Conservation (phyloP, 2,888 invertebrate genomes). For the Clivina fossor region DNA sequence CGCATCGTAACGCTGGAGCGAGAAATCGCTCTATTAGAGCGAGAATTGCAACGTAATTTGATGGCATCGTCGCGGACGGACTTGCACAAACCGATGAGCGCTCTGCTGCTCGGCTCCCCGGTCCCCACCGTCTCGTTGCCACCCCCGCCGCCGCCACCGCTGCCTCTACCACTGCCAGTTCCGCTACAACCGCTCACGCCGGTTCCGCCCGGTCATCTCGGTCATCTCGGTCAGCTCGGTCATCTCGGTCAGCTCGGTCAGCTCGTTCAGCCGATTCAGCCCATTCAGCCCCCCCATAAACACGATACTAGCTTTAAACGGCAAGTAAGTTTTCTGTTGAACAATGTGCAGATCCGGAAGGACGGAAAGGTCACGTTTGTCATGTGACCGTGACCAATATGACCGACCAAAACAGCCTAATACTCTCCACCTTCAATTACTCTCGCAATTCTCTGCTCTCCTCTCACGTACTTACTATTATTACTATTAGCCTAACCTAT, state of each 20-base stretch:
- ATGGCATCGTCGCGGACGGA: constrained; percentile 47
- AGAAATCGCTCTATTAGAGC: constrained; percentile 77
- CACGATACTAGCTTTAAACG: constrained; percentile 70
- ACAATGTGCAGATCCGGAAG: constrained; percentile 77
- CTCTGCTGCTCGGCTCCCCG: constrained; percentile 44
- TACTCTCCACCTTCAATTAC: too few species aligned
- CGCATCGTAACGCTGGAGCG: constrained; percentile 85
- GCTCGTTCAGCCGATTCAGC: too few species aligned
- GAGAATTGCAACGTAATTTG: constrained; percentile 70
- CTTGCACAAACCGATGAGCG: constrained; percentile 29
- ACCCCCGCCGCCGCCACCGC: constrained; percentile 54
- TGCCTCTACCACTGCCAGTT: constrained; percentile 42
- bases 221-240: too few species aligned
- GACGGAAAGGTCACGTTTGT: constrained; percentile 60
- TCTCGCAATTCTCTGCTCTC: too few species aligned
- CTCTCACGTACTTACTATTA: too few species aligned
- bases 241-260: too few species aligned
- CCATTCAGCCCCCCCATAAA: constrained; percentile 58
- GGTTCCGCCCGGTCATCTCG: constrained; percentile 48
- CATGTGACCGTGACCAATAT: constrained; percentile 39
- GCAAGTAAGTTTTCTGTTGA: constrained; percentile 84
- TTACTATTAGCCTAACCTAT: too few species aligned
- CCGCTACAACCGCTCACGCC: constrained; percentile 46
- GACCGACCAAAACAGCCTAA: too few species aligned
- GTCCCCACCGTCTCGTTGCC: constrained; percentile 57